Conservation (phyloP, 2,113 vertebrate genomes). For the Otis tarda region DNA sequence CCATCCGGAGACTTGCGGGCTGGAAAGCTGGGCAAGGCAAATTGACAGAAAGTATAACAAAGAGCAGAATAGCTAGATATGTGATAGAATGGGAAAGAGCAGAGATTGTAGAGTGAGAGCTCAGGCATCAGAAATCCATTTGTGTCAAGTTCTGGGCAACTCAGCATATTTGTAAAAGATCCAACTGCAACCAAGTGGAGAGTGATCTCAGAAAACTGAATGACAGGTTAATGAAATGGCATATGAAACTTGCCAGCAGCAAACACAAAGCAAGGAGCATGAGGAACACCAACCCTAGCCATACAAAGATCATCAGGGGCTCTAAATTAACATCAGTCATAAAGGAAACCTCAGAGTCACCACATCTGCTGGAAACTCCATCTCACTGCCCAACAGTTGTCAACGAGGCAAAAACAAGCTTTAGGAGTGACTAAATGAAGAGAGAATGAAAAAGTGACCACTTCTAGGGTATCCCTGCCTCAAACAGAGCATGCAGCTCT, state of each 20-base stretch:
- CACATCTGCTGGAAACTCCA: neutral
- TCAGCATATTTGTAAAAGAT: neutral
- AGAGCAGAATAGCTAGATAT: neutral
- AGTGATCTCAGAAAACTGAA: neutral
- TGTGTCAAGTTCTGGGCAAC: neutral
- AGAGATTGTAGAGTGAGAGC: neutral
- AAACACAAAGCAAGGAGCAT: neutral
- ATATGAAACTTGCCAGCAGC: neutral
- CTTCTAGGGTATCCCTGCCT: neutral
- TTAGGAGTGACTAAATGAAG: neutral
- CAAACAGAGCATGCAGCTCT: neutral
- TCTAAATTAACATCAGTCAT: neutral
- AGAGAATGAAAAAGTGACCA: neutral
- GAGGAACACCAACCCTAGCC: neutral
- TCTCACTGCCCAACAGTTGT: neutral
- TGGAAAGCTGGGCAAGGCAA: neutral
- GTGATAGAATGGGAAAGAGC: neutral
- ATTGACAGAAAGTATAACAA: neutral
- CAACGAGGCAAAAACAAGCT: neutral
- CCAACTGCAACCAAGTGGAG: neutral
- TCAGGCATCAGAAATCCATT: neutral
- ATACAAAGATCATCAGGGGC: neutral
- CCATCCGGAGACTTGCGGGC: neutral
- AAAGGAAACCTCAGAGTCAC: neutral
- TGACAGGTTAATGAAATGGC: neutral